A percentile compares a stretch with the other conserved stretches of the same genome.
Evolutionary conservation across 1,140 invertebrate genomes (phyloP).

Genomic region (Cyrtorhinus lividipennis): DNA sequence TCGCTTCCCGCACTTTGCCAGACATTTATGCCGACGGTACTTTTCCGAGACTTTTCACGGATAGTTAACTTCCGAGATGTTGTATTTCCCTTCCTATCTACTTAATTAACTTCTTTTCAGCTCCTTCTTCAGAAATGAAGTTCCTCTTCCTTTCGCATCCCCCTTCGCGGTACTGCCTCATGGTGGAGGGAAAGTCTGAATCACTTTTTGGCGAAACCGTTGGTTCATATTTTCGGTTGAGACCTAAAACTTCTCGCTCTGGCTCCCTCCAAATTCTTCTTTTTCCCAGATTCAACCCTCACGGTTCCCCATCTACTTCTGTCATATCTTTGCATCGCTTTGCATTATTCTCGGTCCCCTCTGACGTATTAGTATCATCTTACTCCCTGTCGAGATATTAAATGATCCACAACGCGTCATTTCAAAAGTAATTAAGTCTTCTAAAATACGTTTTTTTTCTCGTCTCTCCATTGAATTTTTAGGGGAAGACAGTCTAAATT

Average conservation of each 20-base stretch:
- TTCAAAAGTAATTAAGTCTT: not conserved
- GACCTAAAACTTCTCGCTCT: too few relatives aligned
- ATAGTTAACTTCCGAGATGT: not conserved
- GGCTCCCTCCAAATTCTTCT: not conserved
- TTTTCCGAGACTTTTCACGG: not conserved
- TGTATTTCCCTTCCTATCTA: not conserved
- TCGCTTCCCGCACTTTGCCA: not conserved
- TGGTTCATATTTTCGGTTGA: not conserved
- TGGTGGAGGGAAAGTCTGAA: not conserved
- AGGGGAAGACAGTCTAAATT: too few relatives aligned
- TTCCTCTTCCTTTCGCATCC: not conserved
- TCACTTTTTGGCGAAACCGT: not conserved
- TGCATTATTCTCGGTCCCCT: not conserved
- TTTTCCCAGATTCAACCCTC: too few relatives aligned
- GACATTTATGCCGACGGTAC: not conserved
- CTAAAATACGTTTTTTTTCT: too few relatives aligned
- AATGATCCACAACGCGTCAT: not conserved
- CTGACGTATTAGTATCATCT: not conserved
- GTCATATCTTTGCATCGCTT: not conserved
- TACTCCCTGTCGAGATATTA: not conserved
- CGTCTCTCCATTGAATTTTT: too few relatives aligned
- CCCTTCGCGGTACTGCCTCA: not conserved
- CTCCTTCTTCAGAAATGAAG: not conserved
- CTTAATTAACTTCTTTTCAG: slow-evolving; percentile 6
- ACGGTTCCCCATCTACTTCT: not conserved